These are phyloP conservation scores for Lophius piscatorius DNA, from an alignment of 2,113 vertebrate species.

Conservation along the genomic window DNA sequence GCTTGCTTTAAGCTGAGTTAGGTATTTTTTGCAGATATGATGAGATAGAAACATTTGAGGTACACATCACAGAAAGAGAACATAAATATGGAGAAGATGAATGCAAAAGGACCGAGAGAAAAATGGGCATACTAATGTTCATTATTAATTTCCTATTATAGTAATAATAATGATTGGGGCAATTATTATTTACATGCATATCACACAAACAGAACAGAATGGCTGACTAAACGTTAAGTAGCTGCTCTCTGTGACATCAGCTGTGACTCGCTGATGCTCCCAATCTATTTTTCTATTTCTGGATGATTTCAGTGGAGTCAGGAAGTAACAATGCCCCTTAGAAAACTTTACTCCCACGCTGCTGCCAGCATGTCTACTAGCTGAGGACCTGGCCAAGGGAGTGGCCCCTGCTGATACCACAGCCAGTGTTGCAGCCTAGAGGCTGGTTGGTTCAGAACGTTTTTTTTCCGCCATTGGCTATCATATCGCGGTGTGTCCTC, in stretches of 20 bases:
- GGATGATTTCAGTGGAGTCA: conserved; percentile 58
- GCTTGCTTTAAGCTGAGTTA: conserved; percentile 57
- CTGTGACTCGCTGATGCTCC: conserved; percentile 42
- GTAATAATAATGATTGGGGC: conserved; percentile 32
- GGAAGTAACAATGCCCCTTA: conserved; percentile 54
- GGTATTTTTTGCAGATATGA: conserved; percentile 52
- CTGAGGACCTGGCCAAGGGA: conserved; percentile 52
- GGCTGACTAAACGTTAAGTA: conserved; percentile 55
- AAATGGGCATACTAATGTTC: conserved; percentile 40
- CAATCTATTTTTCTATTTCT: conserved; percentile 14
- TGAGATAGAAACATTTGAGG: conserved; percentile 52
- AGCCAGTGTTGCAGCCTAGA: conserved; percentile 48
- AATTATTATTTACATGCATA: conserved; percentile 17
- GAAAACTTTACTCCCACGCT: conserved; percentile 53
- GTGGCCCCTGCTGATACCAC: conserved; percentile 63
- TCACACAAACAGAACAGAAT: conserved; percentile 21
- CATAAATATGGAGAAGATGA: conserved; percentile 41
- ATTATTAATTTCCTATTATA: conserved; percentile 38
- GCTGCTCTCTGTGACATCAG: conserved; percentile 48
- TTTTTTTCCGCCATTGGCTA: conserved; percentile 56
- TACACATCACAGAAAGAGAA: conserved; percentile 51
- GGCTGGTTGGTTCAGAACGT: conserved; percentile 47
- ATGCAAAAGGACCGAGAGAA: conserved; percentile 18
- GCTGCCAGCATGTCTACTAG: conserved; percentile 68
- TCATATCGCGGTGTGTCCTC: conserved; percentile 72